Evolutionary conservation across 1,140 invertebrate species (phyloP).

Genomic region (Drosophila subobscura): DNA sequence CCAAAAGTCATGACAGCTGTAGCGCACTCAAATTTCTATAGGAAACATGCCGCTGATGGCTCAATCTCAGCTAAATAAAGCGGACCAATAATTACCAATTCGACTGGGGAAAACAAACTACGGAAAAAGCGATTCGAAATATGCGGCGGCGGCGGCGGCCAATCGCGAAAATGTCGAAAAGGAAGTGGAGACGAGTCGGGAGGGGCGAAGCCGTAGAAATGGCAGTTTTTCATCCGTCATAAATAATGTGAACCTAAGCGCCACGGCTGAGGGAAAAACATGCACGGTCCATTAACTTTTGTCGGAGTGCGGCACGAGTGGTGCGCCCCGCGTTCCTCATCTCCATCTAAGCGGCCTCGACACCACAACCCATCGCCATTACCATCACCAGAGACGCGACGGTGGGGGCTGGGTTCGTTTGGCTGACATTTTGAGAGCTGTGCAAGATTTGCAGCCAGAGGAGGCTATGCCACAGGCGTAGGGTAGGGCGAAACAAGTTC

Average conservation of each 20-base stretch:
- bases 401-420: conserved; percentile 7
- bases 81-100: conserved; percentile 31
- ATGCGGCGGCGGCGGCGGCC: conserved; percentile 72
- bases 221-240: conserved; percentile 80
- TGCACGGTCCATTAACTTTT: conserved; percentile 82
- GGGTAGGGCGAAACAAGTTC: conserved; percentile 34
- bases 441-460: conserved; percentile 39
- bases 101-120: conserved; percentile 27
- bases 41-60: conserved; percentile 36
- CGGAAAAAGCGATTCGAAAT: conserved; percentile 59
- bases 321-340: conserved; percentile 19
- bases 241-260: conserved; percentile 84
- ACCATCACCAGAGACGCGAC: background rate
- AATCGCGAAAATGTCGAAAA: conserved; percentile 54
- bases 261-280: conserved; percentile 83
- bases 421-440: conserved; percentile 59
- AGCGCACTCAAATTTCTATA: conserved; percentile 37
- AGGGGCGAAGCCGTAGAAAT: conserved; percentile 44
- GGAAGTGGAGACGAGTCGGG: conserved; percentile 60
- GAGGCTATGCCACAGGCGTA: conserved; percentile 21
- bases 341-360: conserved; percentile 47
- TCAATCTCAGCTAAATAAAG: conserved; percentile 33
- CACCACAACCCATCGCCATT: conserved; percentile 24
- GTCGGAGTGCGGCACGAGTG: conserved; percentile 44
- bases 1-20: conserved; percentile 59